Conservation (phyloP, 2,113 vertebrate species). For the Gambusia holbrooki region DNA sequence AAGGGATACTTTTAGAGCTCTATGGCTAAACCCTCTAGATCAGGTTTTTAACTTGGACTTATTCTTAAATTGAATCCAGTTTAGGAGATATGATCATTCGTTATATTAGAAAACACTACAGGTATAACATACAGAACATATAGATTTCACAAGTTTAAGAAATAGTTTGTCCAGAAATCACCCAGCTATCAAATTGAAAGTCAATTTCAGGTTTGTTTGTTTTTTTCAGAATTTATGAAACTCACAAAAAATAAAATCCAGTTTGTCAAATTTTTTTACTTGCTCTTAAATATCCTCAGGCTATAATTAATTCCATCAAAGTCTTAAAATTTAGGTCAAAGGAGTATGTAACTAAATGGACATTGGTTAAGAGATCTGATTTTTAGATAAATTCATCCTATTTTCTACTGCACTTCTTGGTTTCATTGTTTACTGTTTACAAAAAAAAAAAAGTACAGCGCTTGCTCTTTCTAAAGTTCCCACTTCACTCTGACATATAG, state of each 20-base stretch:
- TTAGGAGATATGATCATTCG: not conserved
- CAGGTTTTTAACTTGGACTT: not conserved
- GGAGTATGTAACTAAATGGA: not conserved
- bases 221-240: no score
- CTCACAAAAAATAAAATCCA: no score
- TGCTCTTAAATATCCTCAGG: no score
- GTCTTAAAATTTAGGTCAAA: not conserved
- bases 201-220: no score
- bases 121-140: not conserved
- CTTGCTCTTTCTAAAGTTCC: slow-evolving; percentile 58
- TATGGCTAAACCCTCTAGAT: no score
- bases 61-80: not conserved
- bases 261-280: no score
- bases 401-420: not conserved
- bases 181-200: no score
- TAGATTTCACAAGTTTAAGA: not conserved
- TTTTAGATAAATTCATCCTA: not conserved
- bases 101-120: not conserved
- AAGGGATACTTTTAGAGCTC: no score
- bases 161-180: not conserved
- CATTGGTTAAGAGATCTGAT: not conserved
- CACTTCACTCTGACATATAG: slow-evolving; percentile 34
- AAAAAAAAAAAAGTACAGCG: slow-evolving; percentile 37
- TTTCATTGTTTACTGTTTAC: slow-evolving; percentile 17
- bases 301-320: not conserved